Evolutionary conservation across 2,797 vertebrate species (phyloP).

Genomic region (Gephyroberyx darwinii): DNA sequence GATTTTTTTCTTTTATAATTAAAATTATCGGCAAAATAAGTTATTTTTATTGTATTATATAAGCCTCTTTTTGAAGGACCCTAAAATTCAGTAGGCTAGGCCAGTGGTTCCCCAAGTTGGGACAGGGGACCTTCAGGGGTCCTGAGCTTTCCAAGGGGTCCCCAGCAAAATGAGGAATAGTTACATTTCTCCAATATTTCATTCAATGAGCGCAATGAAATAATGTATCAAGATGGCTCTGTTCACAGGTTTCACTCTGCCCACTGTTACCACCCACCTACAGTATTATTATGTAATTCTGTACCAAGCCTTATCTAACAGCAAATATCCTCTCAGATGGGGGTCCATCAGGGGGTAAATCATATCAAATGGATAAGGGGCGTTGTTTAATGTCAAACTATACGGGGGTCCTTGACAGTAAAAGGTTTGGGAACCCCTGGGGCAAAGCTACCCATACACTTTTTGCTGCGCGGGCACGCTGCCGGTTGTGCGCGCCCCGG

Average conservation of each 20-base stretch:
- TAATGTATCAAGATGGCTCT: slow-evolving; percentile 47
- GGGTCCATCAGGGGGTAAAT: slow-evolving; percentile 36
- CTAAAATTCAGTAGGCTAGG: no score
- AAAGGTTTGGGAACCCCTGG: slow-evolving; percentile 46
- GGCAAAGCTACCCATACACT: slow-evolving; percentile 38
- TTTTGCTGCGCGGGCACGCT: slow-evolving; percentile 61
- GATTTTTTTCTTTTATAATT: not conserved
- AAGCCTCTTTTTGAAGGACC: no score
- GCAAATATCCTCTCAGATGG: slow-evolving; percentile 52
- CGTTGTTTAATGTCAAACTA: no score
- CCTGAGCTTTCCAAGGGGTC: no score
- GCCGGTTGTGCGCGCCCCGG: slow-evolving; percentile 62
- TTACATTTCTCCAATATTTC: not conserved
- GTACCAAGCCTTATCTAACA: slow-evolving; percentile 72
- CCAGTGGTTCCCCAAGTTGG: no score
- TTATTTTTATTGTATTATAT: no score
- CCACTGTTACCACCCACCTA: slow-evolving; percentile 70
- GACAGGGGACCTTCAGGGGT: no score
- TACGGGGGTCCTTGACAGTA: slow-evolving; percentile 42
- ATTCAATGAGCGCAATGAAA: slow-evolving; percentile 37
- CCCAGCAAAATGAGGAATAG: not conserved
- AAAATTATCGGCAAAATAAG: no score
- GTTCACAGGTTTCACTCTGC: slow-evolving; percentile 66
- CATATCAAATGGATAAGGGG: slow-evolving; percentile 7
- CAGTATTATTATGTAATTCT: slow-evolving; percentile 69